Evolutionary conservation across 2,797 vertebrate genomes (phyloP).

Genomic region (Cossypha caffra): DNA sequence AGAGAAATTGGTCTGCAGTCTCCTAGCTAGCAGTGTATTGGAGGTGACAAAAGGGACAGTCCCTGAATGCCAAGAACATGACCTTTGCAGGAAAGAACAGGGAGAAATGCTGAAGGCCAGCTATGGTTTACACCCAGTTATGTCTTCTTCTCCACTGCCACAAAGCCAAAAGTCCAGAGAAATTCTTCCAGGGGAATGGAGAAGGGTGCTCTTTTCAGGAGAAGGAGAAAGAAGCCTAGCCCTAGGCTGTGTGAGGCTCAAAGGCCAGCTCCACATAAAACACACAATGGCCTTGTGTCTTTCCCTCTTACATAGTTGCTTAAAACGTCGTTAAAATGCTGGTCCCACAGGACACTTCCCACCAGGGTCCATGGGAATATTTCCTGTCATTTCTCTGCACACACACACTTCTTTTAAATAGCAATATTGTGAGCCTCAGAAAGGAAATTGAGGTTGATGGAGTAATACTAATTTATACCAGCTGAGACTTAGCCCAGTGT

Average conservation of each 20-base stretch:
- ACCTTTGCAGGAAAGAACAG: not conserved
- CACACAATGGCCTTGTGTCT: not conserved
- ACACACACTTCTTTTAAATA: not conserved
- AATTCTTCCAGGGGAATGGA: not conserved
- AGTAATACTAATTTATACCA: conserved; percentile 50
- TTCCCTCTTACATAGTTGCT: conserved; percentile 14
- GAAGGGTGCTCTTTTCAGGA: not conserved
- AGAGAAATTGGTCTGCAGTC: not conserved
- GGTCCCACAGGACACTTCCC: conserved; percentile 20
- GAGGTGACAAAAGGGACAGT: not conserved
- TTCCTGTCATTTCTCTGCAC: conserved; percentile 11
- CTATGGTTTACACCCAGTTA: not conserved
- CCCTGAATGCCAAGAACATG: not conserved
- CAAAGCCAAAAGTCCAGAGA: not conserved
- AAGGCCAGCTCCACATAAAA: conserved; percentile 10
- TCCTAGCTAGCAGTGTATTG: accelerated
- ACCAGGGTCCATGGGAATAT: conserved; percentile 28
- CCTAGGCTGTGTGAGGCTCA: not conserved
- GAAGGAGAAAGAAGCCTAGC: not conserved
- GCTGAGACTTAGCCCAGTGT: conserved; percentile 18
- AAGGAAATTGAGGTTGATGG: conserved; percentile 46
- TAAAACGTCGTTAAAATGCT: conserved; percentile 1
- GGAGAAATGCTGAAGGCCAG: not conserved
- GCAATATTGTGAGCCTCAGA: conserved; percentile 22
- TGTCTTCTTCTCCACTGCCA: not conserved